These are phyloP conservation scores for Florisuga fusca DNA, from an alignment of 2,797 vertebrate species.

Conservation along the genomic window DNA sequence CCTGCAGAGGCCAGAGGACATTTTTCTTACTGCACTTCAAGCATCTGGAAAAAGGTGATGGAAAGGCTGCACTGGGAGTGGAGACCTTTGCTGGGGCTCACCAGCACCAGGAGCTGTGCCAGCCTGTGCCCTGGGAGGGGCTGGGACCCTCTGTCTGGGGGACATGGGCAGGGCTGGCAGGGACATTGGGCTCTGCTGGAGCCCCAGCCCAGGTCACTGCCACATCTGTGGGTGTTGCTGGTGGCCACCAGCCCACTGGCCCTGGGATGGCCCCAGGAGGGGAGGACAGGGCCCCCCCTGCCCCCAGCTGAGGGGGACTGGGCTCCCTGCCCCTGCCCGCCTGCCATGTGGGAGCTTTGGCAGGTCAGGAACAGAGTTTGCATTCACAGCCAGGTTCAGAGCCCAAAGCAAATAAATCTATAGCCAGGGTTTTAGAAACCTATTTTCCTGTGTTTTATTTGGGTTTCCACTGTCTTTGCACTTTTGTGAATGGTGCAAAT, in stretches of 20 bases:
- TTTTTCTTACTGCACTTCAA: neutral
- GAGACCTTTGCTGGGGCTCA: neutral
- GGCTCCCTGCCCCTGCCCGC: neutral
- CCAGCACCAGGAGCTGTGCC: accelerated
- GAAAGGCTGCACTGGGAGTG: neutral
- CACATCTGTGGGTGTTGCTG: neutral
- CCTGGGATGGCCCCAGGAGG: neutral
- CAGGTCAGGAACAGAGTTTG: conserved; percentile 52
- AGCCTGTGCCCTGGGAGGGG: accelerated
- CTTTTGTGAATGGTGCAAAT: conserved; percentile 58
- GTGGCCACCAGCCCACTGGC: neutral
- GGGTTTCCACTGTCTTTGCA: conserved; percentile 65
- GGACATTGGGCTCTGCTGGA: neutral
- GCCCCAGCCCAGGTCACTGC: neutral
- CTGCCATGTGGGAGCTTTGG: neutral
- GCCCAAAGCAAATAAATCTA: conserved; percentile 51
- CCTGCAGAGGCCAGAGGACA: conserved; percentile 69
- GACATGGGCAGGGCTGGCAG: accelerated
- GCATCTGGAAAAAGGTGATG: neutral
- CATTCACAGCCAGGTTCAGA: conserved; percentile 56
- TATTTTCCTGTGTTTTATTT: conserved; percentile 74
- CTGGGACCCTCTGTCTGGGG: neutral
- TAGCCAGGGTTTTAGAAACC: conserved; percentile 49
- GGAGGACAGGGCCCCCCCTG: neutral
- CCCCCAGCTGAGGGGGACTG: neutral